Evolutionary conservation across 2,113 vertebrate species (phyloP).

Genomic region (Cyprinodon tularosa): DNA sequence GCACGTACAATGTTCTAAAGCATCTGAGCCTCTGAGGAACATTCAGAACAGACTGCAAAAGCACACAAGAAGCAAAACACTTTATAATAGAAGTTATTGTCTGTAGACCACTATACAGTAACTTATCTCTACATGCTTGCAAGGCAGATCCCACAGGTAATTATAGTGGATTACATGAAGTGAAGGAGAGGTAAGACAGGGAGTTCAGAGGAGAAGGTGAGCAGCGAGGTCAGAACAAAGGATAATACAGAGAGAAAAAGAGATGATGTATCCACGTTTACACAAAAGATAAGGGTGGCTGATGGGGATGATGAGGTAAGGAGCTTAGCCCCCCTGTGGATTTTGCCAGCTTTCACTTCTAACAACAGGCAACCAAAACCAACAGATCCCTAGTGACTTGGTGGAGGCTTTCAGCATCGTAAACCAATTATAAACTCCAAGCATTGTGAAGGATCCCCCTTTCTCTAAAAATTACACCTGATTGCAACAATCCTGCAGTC

Average conservation of each 20-base stretch:
- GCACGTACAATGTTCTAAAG: constrained; percentile 29
- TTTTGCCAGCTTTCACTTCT: constrained; percentile 42
- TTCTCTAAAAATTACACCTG: constrained; percentile 29
- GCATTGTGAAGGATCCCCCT: constrained; percentile 21
- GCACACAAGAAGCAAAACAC: constrained; percentile 43
- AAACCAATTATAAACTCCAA: constrained; percentile 30
- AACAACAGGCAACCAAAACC: constrained; percentile 10
- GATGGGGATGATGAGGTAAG: constrained; percentile 61
- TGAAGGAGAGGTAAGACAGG: constrained; percentile 7
- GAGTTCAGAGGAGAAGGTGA: constrained; percentile 21
- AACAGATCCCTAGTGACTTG: constrained; percentile 13
- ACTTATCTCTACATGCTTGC: constrained; percentile 42
- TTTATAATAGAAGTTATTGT: constrained; percentile 29
- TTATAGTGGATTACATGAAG: constrained; percentile 40
- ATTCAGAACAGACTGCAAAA: constrained; percentile 25
- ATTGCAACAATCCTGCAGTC: constrained; percentile 1
- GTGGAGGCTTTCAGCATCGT: not conserved
- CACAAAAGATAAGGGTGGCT: constrained; percentile 36
- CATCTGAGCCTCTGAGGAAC: constrained; percentile 22
- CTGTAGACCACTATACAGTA: constrained; percentile 21
- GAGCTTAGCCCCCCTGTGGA: constrained; percentile 27
- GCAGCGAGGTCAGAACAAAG: constrained; percentile 24
- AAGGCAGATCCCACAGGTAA: constrained; percentile 57
- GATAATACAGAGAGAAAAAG: constrained; percentile 8
- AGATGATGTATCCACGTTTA: constrained; percentile 10